A percentile compares a stretch with the other conserved stretches of the same genome.
phyloP scores from a whole-genome alignment of 2,888 invertebrate genomes.

The Lycophotia porphyrea region DNA sequence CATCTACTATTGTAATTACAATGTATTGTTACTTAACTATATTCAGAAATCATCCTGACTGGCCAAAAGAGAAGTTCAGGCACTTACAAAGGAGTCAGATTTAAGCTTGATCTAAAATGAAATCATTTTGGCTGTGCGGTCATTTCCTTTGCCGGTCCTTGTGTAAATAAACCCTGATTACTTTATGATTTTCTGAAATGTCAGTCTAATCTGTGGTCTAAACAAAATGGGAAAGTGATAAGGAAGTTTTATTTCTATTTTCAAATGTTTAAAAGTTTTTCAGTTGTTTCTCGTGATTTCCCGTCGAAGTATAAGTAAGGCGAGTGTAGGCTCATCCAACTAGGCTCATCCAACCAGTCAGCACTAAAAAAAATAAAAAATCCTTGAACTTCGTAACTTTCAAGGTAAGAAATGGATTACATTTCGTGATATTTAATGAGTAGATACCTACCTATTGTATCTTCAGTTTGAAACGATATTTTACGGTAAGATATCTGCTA shows the following conservation, averaged over 20 bases:
- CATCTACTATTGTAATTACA: not conserved
- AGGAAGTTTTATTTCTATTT: slow-evolving; percentile 7
- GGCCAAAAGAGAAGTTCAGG: not conserved
- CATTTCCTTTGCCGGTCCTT: slow-evolving; percentile 12
- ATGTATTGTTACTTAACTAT: not conserved
- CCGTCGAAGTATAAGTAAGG: not conserved
- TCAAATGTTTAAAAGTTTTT: not conserved
- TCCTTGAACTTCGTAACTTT: not conserved
- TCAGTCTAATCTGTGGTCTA: slow-evolving; percentile 16
- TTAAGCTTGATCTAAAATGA: not conserved
- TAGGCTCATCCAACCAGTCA: too few relatives aligned
- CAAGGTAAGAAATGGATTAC: slow-evolving; percentile 26
- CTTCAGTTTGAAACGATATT: not conserved
- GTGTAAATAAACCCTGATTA: not conserved
- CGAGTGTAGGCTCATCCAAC: not conserved
- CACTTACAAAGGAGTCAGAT: not conserved
- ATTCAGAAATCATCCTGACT: not conserved
- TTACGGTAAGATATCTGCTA: not conserved
- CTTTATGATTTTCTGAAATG: slow-evolving; percentile 34
- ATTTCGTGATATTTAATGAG: not conserved
- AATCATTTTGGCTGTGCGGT: slow-evolving; percentile 15
- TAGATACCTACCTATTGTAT: not conserved
- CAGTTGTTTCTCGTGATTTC: slow-evolving; percentile 7
- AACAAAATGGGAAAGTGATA: not conserved
- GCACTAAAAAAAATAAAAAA: not conserved